phyloP scores from a whole-genome alignment of 2,113 vertebrate species.

The Gobius niger region DNA sequence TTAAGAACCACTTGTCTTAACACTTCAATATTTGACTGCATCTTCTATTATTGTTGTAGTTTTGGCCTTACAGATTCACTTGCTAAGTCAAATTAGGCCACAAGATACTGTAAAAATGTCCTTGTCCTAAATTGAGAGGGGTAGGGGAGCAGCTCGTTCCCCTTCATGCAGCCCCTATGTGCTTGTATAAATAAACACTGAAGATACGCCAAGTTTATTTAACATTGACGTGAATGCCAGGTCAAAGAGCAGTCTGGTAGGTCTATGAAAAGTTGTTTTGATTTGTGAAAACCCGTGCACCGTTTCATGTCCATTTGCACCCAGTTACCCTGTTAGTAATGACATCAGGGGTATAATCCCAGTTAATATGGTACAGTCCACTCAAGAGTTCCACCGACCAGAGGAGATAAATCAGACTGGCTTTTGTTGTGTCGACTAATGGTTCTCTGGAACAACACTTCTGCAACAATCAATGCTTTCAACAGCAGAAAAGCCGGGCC shows the following conservation, averaged over 20 bases:
- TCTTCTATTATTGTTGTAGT: too few relatives aligned
- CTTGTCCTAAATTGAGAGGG: too few relatives aligned
- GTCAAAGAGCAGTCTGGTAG: constrained; percentile 24
- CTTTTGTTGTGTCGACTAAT: neutral
- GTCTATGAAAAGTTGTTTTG: neutral
- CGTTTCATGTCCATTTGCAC: neutral
- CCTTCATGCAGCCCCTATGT: neutral
- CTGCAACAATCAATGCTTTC: neutral
- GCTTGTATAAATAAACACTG: neutral
- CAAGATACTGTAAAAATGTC: too few relatives aligned
- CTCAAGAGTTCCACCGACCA: too few relatives aligned
- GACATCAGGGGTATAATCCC: too few relatives aligned
- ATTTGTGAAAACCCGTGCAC: neutral
- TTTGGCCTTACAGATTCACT: too few relatives aligned
- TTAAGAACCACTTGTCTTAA: too few relatives aligned
- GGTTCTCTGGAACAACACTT: neutral
- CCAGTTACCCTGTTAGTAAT: neutral
- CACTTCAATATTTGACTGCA: too few relatives aligned
- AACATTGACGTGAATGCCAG: neutral
- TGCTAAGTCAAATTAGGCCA: too few relatives aligned
- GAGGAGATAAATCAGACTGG: neutral
- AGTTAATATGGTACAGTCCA: too few relatives aligned
- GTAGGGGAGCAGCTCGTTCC: too few relatives aligned
- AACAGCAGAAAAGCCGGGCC: neutral
- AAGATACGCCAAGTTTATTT: neutral